Percentiles rank a stretch among this genome's conserved stretches.
Conservation (phyloP, 2,888 invertebrate species). For the Eurytoma californica region DNA sequence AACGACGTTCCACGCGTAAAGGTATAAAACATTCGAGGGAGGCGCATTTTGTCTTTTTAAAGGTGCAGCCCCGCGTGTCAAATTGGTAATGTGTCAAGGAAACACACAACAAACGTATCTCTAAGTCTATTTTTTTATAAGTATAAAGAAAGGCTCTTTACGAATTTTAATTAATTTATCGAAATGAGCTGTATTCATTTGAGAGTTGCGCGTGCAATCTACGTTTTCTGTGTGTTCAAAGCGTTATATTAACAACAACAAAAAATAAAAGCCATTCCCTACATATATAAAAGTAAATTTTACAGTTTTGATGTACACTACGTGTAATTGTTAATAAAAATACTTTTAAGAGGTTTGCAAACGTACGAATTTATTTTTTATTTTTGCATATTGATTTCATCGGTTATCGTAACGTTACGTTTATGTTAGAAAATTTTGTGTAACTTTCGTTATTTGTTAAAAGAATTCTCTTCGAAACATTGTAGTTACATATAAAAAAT, state of each 20-base stretch:
- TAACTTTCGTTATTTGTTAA: not conserved
- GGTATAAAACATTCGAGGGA: slow-evolving; percentile 21
- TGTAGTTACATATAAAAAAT: slow-evolving; percentile 14
- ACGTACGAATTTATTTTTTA: too few species aligned
- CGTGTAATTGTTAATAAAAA: too few species aligned
- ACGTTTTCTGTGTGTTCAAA: too few species aligned
- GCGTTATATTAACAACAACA: too few species aligned
- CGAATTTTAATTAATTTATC: not conserved
- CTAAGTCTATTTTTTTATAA: not conserved
- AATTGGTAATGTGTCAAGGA: slow-evolving; percentile 21
- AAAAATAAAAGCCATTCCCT: too few species aligned
- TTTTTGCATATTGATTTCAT: too few species aligned
- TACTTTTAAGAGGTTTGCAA: too few species aligned
- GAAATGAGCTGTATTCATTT: not conserved
- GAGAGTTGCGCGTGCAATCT: not conserved
- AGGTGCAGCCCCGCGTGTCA: slow-evolving; percentile 8
- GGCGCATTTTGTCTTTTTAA: slow-evolving; percentile 2
- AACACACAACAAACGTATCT: slow-evolving; percentile 1
- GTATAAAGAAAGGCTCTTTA: not conserved
- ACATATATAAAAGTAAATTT: too few species aligned
- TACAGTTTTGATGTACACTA: too few species aligned
- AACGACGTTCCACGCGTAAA: not conserved
- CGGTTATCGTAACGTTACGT: not conserved
- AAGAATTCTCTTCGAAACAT: not conserved
- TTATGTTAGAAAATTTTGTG: too few species aligned